Percentiles rank a stretch among this genome's conserved stretches.
phyloP scores from a whole-genome alignment of 2,797 vertebrate species.

The Poecile montanus region DNA sequence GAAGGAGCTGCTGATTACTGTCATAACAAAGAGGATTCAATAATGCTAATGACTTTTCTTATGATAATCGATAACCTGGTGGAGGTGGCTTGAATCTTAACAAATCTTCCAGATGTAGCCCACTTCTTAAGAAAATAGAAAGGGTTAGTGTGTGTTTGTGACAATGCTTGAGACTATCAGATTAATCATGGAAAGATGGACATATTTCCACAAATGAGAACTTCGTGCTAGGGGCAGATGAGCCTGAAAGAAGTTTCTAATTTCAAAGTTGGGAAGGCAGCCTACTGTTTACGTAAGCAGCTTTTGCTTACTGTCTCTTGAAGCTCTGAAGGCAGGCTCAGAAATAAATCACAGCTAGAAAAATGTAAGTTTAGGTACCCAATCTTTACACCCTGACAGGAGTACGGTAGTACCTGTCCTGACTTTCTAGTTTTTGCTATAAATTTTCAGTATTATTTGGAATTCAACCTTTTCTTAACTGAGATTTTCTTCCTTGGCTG shows the following conservation, averaged over 20 bases:
- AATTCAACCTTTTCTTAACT: background rate
- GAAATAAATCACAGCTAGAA: background rate
- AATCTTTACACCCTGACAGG: background rate
- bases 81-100: constrained; percentile 64
- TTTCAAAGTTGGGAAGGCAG: background rate
- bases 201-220: background rate
- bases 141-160: background rate
- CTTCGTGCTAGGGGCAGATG: background rate
- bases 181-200: background rate
- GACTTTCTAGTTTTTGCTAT: background rate
- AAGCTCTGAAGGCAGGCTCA: background rate
- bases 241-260: background rate
- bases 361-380: background rate
- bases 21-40: constrained; percentile 75
- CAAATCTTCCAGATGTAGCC: background rate
- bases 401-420: background rate
- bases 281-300: background rate
- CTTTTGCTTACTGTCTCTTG: background rate
- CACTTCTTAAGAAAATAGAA: constrained; percentile 9
- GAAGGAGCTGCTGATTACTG: constrained; percentile 79
- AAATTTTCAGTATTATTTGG: background rate
- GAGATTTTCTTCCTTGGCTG: background rate
- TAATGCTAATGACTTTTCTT: constrained; percentile 72
- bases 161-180: background rate
- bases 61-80: constrained; percentile 73